Conservation (phyloP, 2,888 invertebrate genomes). For the Cephonodes hylas region DNA sequence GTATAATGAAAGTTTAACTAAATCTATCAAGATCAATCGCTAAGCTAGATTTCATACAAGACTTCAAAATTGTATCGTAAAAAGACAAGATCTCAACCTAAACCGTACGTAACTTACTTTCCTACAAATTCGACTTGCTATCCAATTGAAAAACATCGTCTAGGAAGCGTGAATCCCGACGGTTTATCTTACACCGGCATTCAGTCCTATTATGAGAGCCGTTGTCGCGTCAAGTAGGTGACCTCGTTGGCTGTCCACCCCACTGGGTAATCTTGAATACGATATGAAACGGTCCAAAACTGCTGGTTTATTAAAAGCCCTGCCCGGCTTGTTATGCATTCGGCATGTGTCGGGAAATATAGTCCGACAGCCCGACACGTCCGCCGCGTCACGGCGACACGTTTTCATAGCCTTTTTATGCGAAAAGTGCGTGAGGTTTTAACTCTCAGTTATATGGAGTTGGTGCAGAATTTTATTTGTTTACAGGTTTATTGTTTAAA, state of each 20-base stretch:
- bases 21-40: too few species aligned
- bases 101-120: neutral
- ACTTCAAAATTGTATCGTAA: too few species aligned
- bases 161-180: neutral
- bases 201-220: neutral
- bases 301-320: slow-evolving; percentile 10
- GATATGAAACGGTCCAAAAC: slow-evolving; percentile 8
- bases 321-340: slow-evolving; percentile 3
- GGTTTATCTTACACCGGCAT: neutral
- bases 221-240: neutral
- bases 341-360: slow-evolving; percentile 6
- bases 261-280: slow-evolving; percentile 1
- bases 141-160: neutral
- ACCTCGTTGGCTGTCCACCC: neutral
- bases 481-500: too few species aligned
- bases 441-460: neutral
- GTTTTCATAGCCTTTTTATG: neutral
- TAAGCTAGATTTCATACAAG: too few species aligned
- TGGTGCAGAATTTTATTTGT: neutral
- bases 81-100: too few species aligned
- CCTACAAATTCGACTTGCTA: neutral
- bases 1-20: too few species aligned
- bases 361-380: neutral
- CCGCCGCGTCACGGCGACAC: neutral
- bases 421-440: neutral